Evolutionary conservation across 2,113 vertebrate genomes (phyloP), one percentile per base, ranked within the genome.

Genomic region (Morone chrysops): DNA sequence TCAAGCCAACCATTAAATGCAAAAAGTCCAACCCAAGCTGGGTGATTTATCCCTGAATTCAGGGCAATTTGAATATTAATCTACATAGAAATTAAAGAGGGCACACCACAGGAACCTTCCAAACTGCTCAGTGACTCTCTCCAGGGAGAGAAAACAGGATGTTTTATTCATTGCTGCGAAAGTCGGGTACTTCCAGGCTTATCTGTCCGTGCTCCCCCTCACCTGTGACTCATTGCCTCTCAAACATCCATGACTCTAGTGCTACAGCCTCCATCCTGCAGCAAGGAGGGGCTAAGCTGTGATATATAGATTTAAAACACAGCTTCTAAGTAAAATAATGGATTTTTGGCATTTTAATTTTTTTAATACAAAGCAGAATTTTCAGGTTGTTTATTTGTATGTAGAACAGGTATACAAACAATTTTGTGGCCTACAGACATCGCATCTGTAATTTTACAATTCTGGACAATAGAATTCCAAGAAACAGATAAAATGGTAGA

Each of bases 141-240:
- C 47, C 25, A 14, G 47, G 43, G 48, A 83, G 80, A 31, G 51
- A 82, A 81, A 86, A 83, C 61, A 36, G 66, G 67, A 86, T 91
- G 79, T 84, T 92, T 92, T 89, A 90, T 83, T 91, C 50, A 82
- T 78, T 36, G 9, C 40, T 61, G 70, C 72, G 65, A 62, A 77
- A 86, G 57, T 50, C 40, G 25, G 61, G 71, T 62, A 61, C 86
- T 87, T 79, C 78, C 75, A 86, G 71, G 54, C 77, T 75, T 50
- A 68, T 83, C 61, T 82, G 69, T 78, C 67, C 61, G 18, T 87
- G 87, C 83, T 87, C 89, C 83, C 75, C 86, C 89, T 92, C 92
- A 92, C 90, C 75, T 92, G 91, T 95, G 94, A 95, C 91, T 95
- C 93, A 95, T 80, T 91, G 81, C 85, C 77, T 86, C 88, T 81